Evolutionary conservation across 2,888 invertebrate genomes (phyloP).

Genomic region (Limenitis camilla): DNA sequence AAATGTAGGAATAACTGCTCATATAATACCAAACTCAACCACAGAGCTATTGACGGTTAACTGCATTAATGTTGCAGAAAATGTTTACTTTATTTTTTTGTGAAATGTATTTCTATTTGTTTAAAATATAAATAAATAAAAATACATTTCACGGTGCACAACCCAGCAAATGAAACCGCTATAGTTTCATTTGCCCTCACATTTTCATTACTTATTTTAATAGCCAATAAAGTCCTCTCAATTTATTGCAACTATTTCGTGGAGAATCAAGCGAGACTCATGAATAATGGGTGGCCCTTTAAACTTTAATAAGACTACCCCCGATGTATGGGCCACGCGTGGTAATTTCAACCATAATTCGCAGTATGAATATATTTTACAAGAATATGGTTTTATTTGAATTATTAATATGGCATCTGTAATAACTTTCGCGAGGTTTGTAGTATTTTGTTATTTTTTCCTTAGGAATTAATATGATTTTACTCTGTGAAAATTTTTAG

Average conservation of each 20-base stretch:
- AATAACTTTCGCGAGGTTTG: not conserved
- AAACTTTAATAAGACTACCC: conserved; percentile 61
- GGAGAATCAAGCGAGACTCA: conserved; percentile 60
- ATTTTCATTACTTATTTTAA: conserved; percentile 69
- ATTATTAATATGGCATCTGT: not conserved
- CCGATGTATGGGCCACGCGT: conserved; percentile 43
- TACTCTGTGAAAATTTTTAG: too few species aligned
- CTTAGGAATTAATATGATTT: too few species aligned
- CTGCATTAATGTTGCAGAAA: too few species aligned
- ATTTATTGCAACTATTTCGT: conserved; percentile 65
- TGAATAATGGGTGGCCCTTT: conserved; percentile 62
- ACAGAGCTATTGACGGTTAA: too few species aligned
- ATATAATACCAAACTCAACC: too few species aligned
- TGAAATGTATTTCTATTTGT: too few species aligned
- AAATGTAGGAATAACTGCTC: too few species aligned
- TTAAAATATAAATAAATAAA: conserved; percentile 1
- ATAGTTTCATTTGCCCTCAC: conserved; percentile 31
- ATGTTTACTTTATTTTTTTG: not conserved
- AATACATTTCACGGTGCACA: conserved; percentile 13
- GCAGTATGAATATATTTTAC: conserved; percentile 15
- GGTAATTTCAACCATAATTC: conserved; percentile 35
- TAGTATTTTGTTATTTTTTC: too few species aligned
- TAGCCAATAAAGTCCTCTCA: conserved; percentile 64
- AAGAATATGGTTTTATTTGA: conserved; percentile 4
- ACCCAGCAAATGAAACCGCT: conserved; percentile 22